phyloP scores from a whole-genome alignment of 2,888 invertebrate species.

The Gymnocheta viridis region DNA sequence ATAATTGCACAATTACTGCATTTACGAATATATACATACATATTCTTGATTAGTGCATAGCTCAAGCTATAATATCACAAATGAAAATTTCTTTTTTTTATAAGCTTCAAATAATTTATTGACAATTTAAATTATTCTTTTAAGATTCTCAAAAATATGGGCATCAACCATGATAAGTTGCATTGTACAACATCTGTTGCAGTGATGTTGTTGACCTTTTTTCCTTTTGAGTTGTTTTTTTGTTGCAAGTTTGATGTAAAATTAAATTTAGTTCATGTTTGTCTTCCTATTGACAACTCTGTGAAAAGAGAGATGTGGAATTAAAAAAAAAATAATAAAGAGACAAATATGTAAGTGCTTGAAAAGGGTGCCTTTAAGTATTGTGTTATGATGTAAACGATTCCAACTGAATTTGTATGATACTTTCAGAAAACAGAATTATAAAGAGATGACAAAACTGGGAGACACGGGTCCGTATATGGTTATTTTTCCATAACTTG shows the following conservation, averaged over 20 bases:
- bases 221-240: background rate
- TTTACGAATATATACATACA: too few relatives aligned
- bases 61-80: too few relatives aligned
- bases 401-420: too few relatives aligned
- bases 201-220: constrained; percentile 59
- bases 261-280: constrained; percentile 65
- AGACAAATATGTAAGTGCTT: background rate
- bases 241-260: constrained; percentile 47
- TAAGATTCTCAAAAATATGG: constrained; percentile 20
- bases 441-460: too few relatives aligned
- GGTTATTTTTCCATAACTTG: too few relatives aligned
- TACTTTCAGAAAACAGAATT: too few relatives aligned
- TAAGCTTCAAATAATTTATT: constrained; percentile 13
- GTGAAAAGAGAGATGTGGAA: constrained; percentile 31
- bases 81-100: too few relatives aligned
- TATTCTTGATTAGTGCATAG: too few relatives aligned
- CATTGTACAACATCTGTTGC: constrained; percentile 55
- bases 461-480: too few relatives aligned
- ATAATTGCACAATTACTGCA: too few relatives aligned
- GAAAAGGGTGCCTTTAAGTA: background rate
- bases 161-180: constrained; percentile 11
- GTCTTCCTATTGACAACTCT: constrained; percentile 61
- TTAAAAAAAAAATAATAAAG: background rate
- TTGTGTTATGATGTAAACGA: too few relatives aligned
- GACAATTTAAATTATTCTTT: constrained; percentile 42